Base-by-base conservation (phyloP, 2,888 invertebrate species). In the Rugalucina vietnamica region DNA sequence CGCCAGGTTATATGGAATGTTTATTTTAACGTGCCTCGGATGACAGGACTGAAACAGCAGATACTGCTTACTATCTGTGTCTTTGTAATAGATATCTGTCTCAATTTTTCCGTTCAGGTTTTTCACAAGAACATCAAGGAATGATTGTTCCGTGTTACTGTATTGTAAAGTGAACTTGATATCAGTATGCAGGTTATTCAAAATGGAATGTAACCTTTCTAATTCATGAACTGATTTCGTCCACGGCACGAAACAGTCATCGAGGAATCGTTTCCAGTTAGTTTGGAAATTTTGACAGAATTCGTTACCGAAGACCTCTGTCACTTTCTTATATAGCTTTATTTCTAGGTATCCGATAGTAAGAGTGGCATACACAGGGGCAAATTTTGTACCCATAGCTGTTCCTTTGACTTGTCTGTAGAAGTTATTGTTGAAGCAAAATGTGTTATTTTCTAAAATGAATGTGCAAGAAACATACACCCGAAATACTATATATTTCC, bases 211-310 rank as follows among this genome's bases (percentile, higher is more conserved):
- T 39, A 79, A 72, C 34, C 74, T 43, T 12, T 60, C 10, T 50
- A 75, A 27, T 12, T 82, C 37, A 3, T 49, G 39, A 34, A 65
- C 21, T 37, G 29, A 12, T 37, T 60, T 5, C 21, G 18, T 49
- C 80, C 80, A 82, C 37, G 77, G n/a, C 36, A 75, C 60, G 34
- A 86, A 84, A 57, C 86, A 86, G 43, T 79, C 81, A 71, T 81
- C 83, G 1, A 86, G 43, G 54, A 60, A 86, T 29, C 86, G 73
- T 65, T 75, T 79, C 82, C 79, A 85, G 21, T 27, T 18, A 14
- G 78, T 37, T 10, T 24, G 37, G 12, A 76, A 21, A 39, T 79
- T 65, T 27, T 36, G 29, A 2, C 24, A 12, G 43, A 79, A 70
- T 2, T 29, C 18, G 18, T 54, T 27, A 10, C 70, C 81, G 36